Conservation (phyloP, 2,888 invertebrate genomes). For the Sthenelais limicola region DNA sequence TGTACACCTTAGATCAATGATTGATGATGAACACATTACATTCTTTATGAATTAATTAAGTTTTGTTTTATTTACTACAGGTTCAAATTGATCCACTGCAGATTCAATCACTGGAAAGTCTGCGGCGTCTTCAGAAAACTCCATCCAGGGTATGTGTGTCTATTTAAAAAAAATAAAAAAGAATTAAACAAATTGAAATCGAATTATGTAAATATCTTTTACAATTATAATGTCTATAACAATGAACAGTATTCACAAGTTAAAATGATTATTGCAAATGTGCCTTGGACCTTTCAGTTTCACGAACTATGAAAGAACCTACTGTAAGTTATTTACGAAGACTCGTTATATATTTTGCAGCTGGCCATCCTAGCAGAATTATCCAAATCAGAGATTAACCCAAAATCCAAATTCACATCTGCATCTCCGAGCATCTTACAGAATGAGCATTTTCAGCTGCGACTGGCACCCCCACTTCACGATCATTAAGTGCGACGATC, state of each 20-base stretch:
- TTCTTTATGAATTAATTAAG: neutral
- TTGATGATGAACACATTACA: too few species aligned
- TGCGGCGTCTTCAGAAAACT: conserved; percentile 64
- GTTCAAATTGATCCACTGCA: conserved; percentile 63
- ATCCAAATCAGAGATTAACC: conserved; percentile 52
- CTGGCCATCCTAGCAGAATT: conserved; percentile 65
- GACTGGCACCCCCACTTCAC: conserved; percentile 62
- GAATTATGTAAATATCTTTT: too few species aligned
- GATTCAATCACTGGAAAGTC: conserved; percentile 62
- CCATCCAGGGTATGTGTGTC: conserved; percentile 42
- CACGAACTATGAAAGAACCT: too few species aligned
- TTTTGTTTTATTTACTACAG: too few species aligned
- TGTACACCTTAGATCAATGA: too few species aligned
- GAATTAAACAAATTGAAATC: too few species aligned
- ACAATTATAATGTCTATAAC: neutral
- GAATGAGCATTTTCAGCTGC: conserved; percentile 65
- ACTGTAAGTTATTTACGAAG: too few species aligned
- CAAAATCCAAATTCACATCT: conserved; percentile 40
- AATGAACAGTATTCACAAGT: neutral
- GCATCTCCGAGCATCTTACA: conserved; percentile 63
- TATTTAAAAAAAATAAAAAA: neutral
- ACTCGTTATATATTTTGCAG: conserved; percentile 60
- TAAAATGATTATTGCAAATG: neutral
- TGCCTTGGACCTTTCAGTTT: too few species aligned
- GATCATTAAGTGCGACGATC: too few species aligned